Conservation (phyloP, 2,797 vertebrate genomes). For the Aplochiton taeniatus region DNA sequence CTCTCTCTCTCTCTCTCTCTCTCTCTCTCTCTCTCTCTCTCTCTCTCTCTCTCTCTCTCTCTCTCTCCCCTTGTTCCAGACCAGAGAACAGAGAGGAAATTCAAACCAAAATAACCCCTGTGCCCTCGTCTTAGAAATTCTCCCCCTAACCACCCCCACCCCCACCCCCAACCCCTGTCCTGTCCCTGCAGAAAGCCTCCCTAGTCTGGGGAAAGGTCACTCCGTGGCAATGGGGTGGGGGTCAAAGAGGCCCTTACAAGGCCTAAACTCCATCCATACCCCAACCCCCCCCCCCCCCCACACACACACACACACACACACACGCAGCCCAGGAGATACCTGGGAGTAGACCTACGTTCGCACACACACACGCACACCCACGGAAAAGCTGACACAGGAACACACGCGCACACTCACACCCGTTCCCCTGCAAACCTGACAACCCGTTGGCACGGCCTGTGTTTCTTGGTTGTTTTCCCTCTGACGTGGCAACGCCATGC, state of each 20-base stretch:
- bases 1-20: slow-evolving; percentile 24
- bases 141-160: slow-evolving; percentile 14
- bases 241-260: slow-evolving; percentile 22
- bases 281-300: neutral
- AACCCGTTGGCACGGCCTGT: too few relatives aligned
- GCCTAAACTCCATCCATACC: neutral
- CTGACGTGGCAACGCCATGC: too few relatives aligned
- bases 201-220: slow-evolving; percentile 66
- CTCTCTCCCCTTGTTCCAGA: slow-evolving; percentile 50
- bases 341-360: slow-evolving; percentile 24
- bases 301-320: slow-evolving; percentile 6
- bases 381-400: too few relatives aligned
- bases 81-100: slow-evolving; percentile 68
- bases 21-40: slow-evolving; percentile 9
- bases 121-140: slow-evolving; percentile 66
- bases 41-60: slow-evolving; percentile 8
- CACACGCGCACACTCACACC: too few relatives aligned
- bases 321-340: slow-evolving; percentile 37
- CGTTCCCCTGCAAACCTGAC: neutral
- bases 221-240: slow-evolving; percentile 34
- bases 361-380: neutral
- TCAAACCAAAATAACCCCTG: slow-evolving; percentile 71
- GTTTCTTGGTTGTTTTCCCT: too few relatives aligned
- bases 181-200: slow-evolving; percentile 36
- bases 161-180: slow-evolving; percentile 44